Evolutionary conservation across 2,888 invertebrate species (phyloP), one percentile per base, ranked within the genome.

Genomic region (Phortica magna): DNA sequence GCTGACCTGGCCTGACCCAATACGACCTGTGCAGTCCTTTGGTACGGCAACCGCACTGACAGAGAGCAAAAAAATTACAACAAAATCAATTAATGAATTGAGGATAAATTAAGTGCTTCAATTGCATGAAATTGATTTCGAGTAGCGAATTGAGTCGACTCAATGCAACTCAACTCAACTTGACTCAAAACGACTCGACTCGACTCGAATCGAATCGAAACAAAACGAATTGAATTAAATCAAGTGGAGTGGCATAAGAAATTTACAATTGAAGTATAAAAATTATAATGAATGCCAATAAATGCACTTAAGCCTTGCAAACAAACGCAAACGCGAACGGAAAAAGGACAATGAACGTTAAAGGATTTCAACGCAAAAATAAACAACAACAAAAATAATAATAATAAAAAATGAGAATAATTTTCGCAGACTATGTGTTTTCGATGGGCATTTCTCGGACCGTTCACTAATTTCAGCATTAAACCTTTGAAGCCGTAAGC

Each of bases 81-180:
- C 79, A 81, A 89, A 88, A 89, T 88, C 88, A 89, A 89, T 88
- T 88, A 88, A 87, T 89, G 87, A 89, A 89, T 88, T 88, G 89
- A 19, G 85, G 83, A 83, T 84, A 85, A 88, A 88, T 88, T 89
- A 88, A 88, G 88, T 87, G 89, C 85, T 88, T 87, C 88, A 88
- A 88, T 86, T 88, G 84, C 88, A 87, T 84, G 83, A 88, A 88
- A 87, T 88, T 88, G 85, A 85, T 88, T 89, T 85, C 85, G 82
- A 87, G 83, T 84, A 83, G 83, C 48, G 68, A 22, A 22, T 61
- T 22, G 61, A 22, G 61, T 61, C 22, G 61, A 61, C 4, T 5
- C 7, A 19, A 61, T 1, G n/a, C 19, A 22, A 61, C 19, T 61
- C 22, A 22, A 61, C 19, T 61, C 7, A 5, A 61, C 10, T 22